These are phyloP conservation scores for Sphyrna mokarran DNA, from an alignment of 2,113 vertebrate species.

Conservation along the genomic window DNA sequence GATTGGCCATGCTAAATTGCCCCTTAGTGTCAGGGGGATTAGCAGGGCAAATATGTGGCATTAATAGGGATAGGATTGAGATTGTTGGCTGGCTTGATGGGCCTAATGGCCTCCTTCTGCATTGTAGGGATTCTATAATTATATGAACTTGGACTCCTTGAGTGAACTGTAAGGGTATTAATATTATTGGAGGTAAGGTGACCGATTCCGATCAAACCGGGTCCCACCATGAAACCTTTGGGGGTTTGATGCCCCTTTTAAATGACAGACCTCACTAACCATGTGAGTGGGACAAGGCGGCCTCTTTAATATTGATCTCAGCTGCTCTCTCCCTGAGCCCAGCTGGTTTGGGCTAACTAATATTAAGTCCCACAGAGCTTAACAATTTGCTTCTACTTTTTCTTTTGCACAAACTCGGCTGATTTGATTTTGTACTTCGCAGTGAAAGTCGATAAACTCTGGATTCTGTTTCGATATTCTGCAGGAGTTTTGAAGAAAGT, in stretches of 20 bases:
- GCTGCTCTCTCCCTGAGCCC: not conserved
- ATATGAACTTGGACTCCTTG: too few species aligned
- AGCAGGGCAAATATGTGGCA: too few species aligned
- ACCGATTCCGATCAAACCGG: not conserved
- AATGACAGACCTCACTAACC: not conserved
- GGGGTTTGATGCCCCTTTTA: not conserved
- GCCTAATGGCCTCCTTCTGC: too few species aligned
- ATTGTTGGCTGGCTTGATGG: too few species aligned
- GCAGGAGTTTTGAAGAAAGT: not conserved
- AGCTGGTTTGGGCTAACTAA: not conserved
- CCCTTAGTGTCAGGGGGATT: too few species aligned
- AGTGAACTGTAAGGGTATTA: not conserved
- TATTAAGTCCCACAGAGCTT: not conserved
- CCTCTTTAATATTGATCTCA: conserved; percentile 8
- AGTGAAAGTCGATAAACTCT: not conserved
- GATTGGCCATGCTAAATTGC: too few species aligned
- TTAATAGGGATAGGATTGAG: too few species aligned
- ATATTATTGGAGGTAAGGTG: not conserved
- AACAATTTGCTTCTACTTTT: not conserved
- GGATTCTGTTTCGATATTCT: not conserved
- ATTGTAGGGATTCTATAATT: too few species aligned
- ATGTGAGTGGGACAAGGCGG: not conserved
- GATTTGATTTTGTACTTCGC: not conserved
- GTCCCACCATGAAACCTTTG: not conserved
- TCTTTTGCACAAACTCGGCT: not conserved